Evolutionary conservation across 2,113 vertebrate species (phyloP), one percentile per base, ranked within the genome.

Genomic region (Psittacula cyanocephala): DNA sequence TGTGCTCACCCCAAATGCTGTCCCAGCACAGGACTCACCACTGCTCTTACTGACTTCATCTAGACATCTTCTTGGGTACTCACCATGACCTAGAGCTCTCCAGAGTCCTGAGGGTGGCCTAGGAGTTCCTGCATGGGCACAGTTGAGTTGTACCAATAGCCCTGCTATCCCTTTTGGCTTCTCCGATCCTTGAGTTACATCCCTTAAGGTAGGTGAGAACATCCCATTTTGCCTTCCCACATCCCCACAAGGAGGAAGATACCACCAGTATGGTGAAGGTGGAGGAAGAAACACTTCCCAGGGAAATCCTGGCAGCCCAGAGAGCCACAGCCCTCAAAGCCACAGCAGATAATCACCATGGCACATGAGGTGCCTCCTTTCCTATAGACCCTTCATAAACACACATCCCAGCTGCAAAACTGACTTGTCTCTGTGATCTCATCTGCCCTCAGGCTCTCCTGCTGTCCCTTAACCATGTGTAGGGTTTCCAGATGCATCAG

Each of bases 261-360:
- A 16, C 0, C 31, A 19, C 18, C 23, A 10, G 10, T 2, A 1
- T 13, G 20, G 29, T 25, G n/a, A 46, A 13, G 5, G 4, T 74
- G 59, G 7, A 35, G 57, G 11, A 29, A 41, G 68, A 88, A 6
- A 2, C 6, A 19, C 11, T 71, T 71, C 17, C 47, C 59, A 64
- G 43, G 46, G 47, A 83, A 77, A 65, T 53, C 4, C 41, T 81
- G 41, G 17, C 18, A 72, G 10, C 35, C 11, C 27, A 43, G 49
- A 22, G 9, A 77, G 20, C 53, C 52, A 9, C 64, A 63, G 24
- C 1, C 6, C 53, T 46, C 35, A 43, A 50, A 22, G 4, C 13
- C 49, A 57, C 57, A 41, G 41, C 33, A 69, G 27, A n/a, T 53
- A 49, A 37, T 39, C 57, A 64, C 41, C n/a, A 43, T 1, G 2